Evolutionary conservation across 2,888 invertebrate species (phyloP), one percentile per base, ranked within the genome.

Genomic region (Drosophila robusta): DNA sequence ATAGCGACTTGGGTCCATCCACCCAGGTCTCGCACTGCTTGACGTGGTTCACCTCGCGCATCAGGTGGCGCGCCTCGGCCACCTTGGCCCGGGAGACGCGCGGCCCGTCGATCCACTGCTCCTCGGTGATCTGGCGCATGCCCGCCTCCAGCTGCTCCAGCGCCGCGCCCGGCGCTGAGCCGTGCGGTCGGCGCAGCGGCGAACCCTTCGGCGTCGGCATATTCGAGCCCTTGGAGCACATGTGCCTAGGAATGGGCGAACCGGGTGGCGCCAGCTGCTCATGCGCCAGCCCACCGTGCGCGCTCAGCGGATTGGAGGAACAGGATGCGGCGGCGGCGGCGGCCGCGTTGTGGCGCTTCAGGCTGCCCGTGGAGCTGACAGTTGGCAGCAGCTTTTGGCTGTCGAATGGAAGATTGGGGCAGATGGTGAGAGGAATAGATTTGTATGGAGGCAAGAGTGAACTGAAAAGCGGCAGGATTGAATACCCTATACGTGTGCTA

Each of bases 51-150:
- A 95, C 94, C 92, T 96, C 96, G 86, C 96, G 96, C 89, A 96
- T 94, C 75, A 96, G 93, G 90, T 96, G 96, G 47, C 97, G 93
- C 0, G 96, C 97, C 91, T 96, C 96, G 2, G 96, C 96, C 54
- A 96, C 95, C 91, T 96, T 96, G 16, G 95, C 96, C 89, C 96
- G 95, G 0, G 96, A 96, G 84, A 98, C 96, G 89, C 97, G 94
- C 0, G 98, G 98, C 0, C 98, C 98, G 92, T 99, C 98, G 70
- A 98, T 97, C 98, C 98, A 99, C 90, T 98, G 97, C 90, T 98
- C 98, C 89, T 98, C 97, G 78, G 96, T 96, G 18, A 93, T 91
- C 75, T 92, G 90, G 4, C 92, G 87, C 86, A 91, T 89, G 14
- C 93, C 92, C 0, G 93, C 92, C 74, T 89, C 90, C 32, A 84